A percentile compares a stretch with the other conserved stretches of the same genome.
phyloP scores from a whole-genome alignment of 2,797 vertebrate genomes.

The Poecilia wingei region DNA sequence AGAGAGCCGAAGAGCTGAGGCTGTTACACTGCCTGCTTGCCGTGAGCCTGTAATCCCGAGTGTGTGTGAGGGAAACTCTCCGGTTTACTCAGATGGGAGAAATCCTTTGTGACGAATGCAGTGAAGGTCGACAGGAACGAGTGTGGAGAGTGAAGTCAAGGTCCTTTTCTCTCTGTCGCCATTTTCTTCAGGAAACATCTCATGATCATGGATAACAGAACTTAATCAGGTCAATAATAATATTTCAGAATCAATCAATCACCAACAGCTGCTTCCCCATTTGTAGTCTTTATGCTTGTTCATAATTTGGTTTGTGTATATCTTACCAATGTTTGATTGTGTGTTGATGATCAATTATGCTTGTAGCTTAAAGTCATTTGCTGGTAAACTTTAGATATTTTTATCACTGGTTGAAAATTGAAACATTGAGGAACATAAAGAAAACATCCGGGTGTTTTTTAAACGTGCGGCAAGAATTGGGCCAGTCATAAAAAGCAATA shows the following conservation, averaged over 20 bases:
- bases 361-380: not conserved
- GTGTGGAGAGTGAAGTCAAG: not conserved
- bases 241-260: too few relatives aligned
- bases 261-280: too few relatives aligned
- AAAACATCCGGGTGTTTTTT: not conserved
- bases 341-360: too few relatives aligned
- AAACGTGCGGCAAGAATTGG: not conserved
- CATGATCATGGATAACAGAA: not conserved
- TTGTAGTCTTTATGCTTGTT: not conserved
- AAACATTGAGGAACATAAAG: not conserved
- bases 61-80: not conserved
- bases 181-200: not conserved
- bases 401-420: not conserved
- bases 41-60: not conserved
- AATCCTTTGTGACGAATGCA: not conserved
- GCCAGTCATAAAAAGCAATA: too few relatives aligned
- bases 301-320: not conserved
- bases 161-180: not conserved
- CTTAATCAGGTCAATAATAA: not conserved
- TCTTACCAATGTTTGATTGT: not conserved
- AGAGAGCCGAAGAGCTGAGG: not conserved
- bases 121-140: not conserved
- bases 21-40: not conserved
- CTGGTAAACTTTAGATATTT: not conserved
- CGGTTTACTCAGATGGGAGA: not conserved